Conservation (phyloP, 2,888 invertebrate genomes). For the Drosophila anomalata region DNA sequence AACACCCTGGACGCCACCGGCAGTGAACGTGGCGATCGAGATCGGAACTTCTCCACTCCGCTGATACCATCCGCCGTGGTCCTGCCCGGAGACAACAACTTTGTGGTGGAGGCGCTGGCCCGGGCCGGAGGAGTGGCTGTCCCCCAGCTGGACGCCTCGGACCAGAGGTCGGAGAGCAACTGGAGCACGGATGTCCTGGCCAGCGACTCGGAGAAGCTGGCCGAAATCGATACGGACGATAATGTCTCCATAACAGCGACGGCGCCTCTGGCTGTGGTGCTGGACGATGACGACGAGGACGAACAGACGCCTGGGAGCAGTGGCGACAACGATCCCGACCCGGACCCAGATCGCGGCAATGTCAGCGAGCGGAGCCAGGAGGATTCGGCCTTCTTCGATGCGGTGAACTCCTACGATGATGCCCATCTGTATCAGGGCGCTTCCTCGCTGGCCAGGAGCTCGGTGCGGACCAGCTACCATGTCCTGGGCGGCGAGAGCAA, state of each 20-base stretch:
- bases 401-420: conserved; percentile 80
- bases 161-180: conserved; percentile 97
- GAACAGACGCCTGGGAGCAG: conserved; percentile 77
- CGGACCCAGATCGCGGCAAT: conserved; percentile 50
- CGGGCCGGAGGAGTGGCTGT: conserved; percentile 58
- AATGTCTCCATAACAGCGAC: conserved; percentile 87
- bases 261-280: conserved; percentile 26
- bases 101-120: conserved; percentile 79
- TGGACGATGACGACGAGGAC: conserved; percentile 64
- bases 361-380: conserved; percentile 80
- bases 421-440: conserved; percentile 73
- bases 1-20: conserved; percentile 89
- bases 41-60: conserved; percentile 84
- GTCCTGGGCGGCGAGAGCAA: conserved; percentile 79
- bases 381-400: conserved; percentile 82
- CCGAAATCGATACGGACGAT: conserved; percentile 90
- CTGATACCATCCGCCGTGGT: conserved; percentile 84
- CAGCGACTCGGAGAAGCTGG: conserved; percentile 95
- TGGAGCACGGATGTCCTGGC: conserved; percentile 99
- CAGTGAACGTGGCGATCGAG: conserved; percentile 85
- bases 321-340: conserved; percentile 63
- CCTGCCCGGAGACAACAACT: conserved; percentile 84
- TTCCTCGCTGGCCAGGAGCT: conserved; percentile 82
- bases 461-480: conserved; percentile 82
- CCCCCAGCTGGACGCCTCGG: conserved; percentile 89